A percentile compares a stretch with the other conserved stretches of the same genome.
These are phyloP conservation scores for Rhinolophus sinicus DNA, from an alignment of 2,113 vertebrate genomes.

Conservation along the genomic window DNA sequence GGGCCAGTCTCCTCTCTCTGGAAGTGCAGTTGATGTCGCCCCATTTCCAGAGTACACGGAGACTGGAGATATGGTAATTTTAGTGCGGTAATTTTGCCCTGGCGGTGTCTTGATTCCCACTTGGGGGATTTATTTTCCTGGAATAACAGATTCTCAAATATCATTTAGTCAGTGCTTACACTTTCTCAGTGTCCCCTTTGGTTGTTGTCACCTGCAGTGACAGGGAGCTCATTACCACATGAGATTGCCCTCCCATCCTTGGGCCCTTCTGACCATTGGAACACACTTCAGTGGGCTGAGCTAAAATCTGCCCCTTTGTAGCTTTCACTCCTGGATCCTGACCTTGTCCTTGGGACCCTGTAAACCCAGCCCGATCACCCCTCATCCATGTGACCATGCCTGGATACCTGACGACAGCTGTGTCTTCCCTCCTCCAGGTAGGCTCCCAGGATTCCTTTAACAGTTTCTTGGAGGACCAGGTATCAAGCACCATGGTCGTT, in stretches of 20 bases:
- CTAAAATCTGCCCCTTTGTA: background rate
- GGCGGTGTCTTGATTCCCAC: background rate
- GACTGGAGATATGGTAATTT: background rate
- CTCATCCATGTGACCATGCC: background rate
- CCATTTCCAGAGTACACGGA: background rate
- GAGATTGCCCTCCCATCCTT: background rate
- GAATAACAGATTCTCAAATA: background rate
- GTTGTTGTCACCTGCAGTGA: background rate
- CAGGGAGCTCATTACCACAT: background rate
- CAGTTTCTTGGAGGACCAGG: background rate
- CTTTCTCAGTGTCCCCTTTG: background rate
- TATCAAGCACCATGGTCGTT: background rate
- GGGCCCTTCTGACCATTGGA: background rate
- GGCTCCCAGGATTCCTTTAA: background rate
- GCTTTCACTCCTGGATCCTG: background rate
- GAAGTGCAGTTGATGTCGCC: background rate
- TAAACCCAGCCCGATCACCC: background rate
- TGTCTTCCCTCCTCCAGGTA: background rate
- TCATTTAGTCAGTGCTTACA: background rate
- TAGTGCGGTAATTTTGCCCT: background rate
- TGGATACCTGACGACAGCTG: background rate
- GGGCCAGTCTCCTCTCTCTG: background rate
- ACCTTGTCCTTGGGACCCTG: background rate
- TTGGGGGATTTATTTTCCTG: background rate
- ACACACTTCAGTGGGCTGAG: background rate